Evolutionary conservation across 1,140 invertebrate genomes (phyloP).

Genomic region (Ctenoplectra terminalis): DNA sequence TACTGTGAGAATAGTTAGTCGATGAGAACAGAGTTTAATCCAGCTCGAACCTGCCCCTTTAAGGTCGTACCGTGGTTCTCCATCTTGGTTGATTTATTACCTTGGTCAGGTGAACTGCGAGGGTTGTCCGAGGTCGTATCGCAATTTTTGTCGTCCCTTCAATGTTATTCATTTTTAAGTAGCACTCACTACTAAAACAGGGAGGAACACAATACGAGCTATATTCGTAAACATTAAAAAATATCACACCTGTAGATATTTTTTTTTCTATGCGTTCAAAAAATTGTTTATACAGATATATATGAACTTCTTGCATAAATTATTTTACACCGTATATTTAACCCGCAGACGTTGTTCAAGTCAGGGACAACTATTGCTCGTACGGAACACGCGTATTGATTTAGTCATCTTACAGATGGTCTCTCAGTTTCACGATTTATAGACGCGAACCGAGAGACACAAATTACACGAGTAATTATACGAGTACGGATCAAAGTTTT

Average conservation of each 20-base stretch:
- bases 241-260: not conserved
- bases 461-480: not conserved
- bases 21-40: slow-evolving; percentile 9
- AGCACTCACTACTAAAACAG: not conserved
- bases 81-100: slow-evolving; percentile 60
- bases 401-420: not conserved
- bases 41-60: slow-evolving; percentile 55
- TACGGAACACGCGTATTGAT: slow-evolving; percentile 16
- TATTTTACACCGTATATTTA: too few species aligned
- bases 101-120: slow-evolving; percentile 51
- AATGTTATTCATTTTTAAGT: not conserved
- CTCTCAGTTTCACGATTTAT: not conserved
- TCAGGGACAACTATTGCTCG: slow-evolving; percentile 12
- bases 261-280: too few species aligned
- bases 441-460: not conserved
- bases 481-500: not conserved
- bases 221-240: not conserved
- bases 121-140: slow-evolving; percentile 69
- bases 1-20: slow-evolving; percentile 31
- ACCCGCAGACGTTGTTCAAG: too few species aligned
- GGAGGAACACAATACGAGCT: not conserved
- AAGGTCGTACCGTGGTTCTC: slow-evolving; percentile 47
- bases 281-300: too few species aligned
- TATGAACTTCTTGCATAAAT: too few species aligned
- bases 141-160: slow-evolving; percentile 28